Conservation (phyloP, 2,888 invertebrate species). For the Oscheius onirici region DNA sequence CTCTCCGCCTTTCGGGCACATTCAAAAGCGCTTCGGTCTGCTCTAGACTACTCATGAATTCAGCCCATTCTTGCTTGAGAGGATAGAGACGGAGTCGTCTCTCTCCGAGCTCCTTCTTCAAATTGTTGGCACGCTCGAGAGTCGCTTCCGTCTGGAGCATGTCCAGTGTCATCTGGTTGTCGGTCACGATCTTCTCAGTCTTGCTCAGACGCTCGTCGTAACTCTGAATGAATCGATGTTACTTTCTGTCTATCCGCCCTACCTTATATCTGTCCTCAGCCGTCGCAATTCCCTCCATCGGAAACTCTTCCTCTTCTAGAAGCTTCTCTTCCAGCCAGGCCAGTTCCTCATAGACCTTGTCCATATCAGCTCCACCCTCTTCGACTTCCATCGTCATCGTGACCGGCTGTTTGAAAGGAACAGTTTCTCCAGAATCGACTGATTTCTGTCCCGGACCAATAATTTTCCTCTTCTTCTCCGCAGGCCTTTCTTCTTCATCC, state of each 20-base stretch:
- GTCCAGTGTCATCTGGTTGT: constrained; percentile 66
- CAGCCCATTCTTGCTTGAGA: constrained; percentile 19
- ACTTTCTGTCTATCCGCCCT: too few relatives aligned
- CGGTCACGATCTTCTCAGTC: constrained; percentile 46
- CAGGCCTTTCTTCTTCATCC: constrained; percentile 19
- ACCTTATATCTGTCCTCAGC: constrained; percentile 44
- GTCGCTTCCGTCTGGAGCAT: constrained; percentile 59
- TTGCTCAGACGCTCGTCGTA: constrained; percentile 39
- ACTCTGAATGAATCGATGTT: neutral
- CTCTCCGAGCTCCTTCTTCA: constrained; percentile 20
- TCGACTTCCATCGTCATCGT: constrained; percentile 22
- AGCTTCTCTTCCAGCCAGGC: constrained; percentile 51
- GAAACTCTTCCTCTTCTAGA: constrained; percentile 53
- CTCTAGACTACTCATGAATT: constrained; percentile 2
- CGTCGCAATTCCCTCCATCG: constrained; percentile 51
- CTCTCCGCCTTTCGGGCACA: constrained; percentile 15
- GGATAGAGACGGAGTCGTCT: neutral
- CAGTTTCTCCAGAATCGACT: neutral
- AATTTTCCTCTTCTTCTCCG: constrained; percentile 18
- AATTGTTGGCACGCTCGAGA: constrained; percentile 37
- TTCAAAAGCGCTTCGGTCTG: constrained; percentile 16
- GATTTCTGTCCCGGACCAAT: constrained; percentile 34
- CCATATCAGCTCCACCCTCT: constrained; percentile 17
- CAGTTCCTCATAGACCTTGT: constrained; percentile 40
- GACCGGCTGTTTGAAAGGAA: constrained; percentile 7